Evolutionary conservation across 2,113 vertebrate species (phyloP).

Genomic region (Gambusia holbrooki): DNA sequence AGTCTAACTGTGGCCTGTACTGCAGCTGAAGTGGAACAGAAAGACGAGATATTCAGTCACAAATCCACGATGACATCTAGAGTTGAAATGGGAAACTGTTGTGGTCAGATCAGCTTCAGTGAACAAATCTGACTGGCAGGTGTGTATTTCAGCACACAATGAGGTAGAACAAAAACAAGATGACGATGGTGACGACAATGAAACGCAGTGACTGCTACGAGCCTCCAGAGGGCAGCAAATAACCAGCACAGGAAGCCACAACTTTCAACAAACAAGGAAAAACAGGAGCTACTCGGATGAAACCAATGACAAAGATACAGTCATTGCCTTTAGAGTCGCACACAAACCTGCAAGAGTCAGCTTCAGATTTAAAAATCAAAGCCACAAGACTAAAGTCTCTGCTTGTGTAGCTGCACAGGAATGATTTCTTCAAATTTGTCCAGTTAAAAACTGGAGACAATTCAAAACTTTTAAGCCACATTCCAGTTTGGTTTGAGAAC

Average conservation of each 20-base stretch:
- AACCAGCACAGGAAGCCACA: conserved; percentile 12
- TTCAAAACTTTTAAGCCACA: conserved; percentile 17
- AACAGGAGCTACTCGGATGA: conserved; percentile 24
- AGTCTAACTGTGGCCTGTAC: conserved; percentile 19
- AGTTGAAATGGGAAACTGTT: conserved; percentile 25
- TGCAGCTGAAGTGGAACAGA: conserved; percentile 46
- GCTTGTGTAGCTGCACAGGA: conserved; percentile 54
- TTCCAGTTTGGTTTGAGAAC: conserved; percentile 63
- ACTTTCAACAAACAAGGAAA: conserved; percentile 5
- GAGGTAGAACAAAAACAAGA: conserved; percentile 71
- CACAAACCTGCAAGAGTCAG: conserved; percentile 30
- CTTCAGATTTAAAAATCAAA: conserved; percentile 20
- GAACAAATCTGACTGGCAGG: conserved; percentile 47
- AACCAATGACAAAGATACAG: conserved; percentile 44
- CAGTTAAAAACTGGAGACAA: conserved; percentile 27
- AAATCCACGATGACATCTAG: conserved; percentile 7
- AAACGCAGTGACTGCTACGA: conserved; percentile 22
- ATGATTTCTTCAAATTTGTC: conserved; percentile 42
- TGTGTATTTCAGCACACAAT: conserved; percentile 56
- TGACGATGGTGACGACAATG: not conserved
- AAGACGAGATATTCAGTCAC: conserved; percentile 30
- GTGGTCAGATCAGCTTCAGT: conserved; percentile 7
- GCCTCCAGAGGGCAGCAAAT: conserved; percentile 51
- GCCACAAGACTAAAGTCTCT: conserved; percentile 18
- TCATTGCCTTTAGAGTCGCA: conserved; percentile 39